These are phyloP conservation scores for Falcaria lacertinaria DNA, from an alignment of 2,888 invertebrate genomes.

Conservation along the genomic window DNA sequence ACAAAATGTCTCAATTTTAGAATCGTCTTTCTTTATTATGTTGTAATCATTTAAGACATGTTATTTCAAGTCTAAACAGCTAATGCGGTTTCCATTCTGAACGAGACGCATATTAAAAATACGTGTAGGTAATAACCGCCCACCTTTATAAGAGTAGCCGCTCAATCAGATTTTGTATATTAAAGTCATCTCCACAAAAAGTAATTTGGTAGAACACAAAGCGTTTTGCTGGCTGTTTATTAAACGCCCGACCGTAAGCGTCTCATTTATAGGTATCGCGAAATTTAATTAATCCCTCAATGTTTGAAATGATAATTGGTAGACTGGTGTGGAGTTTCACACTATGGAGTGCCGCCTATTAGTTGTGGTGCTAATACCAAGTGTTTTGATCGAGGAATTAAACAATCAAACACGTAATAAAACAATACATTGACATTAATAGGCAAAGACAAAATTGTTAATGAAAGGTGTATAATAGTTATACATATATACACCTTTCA, in stretches of 20 bases:
- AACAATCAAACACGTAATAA: not conserved
- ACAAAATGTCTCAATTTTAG: no score
- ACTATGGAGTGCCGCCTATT: constrained; percentile 26
- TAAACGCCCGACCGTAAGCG: constrained; percentile 32
- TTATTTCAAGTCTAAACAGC: no score
- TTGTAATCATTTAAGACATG: no score
- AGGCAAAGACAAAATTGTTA: no score
- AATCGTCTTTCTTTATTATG: no score
- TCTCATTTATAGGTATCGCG: constrained; percentile 45
- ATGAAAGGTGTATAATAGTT: no score
- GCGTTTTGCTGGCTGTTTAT: constrained; percentile 29
- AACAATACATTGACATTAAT: no score
- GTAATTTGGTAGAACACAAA: constrained; percentile 31
- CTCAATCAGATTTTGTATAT: not conserved
- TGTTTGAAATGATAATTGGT: constrained; percentile 60
- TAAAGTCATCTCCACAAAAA: constrained; percentile 19
- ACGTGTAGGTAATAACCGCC: not conserved
- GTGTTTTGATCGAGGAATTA: constrained; percentile 6
- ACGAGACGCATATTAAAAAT: no score
- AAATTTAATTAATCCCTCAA: constrained; percentile 60
- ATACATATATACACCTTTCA: no score
- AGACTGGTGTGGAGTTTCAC: constrained; percentile 50
- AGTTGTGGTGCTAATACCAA: constrained; percentile 16
- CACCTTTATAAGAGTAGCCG: not conserved
- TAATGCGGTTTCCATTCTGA: no score